A percentile compares a stretch with the other conserved stretches of the same genome.
phyloP scores from a whole-genome alignment of 2,113 vertebrate genomes.

The Caretta caretta region DNA sequence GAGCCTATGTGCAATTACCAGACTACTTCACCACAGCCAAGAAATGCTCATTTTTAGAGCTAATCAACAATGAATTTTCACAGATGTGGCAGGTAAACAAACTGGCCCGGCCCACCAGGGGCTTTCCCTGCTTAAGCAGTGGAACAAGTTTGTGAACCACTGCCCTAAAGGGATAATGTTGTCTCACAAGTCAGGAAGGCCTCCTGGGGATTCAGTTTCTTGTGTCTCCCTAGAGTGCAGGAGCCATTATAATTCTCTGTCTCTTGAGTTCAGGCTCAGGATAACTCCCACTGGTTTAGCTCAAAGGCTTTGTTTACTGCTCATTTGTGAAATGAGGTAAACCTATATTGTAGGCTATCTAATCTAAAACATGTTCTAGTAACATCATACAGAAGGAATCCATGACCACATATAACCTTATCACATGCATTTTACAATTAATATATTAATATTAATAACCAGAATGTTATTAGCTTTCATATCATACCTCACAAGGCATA shows the following conservation, averaged over 20 bases:
- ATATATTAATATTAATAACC: background rate
- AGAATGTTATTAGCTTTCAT: background rate
- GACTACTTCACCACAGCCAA: background rate
- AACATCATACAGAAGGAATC: background rate
- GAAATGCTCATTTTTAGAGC: background rate
- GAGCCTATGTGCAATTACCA: background rate
- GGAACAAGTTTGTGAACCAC: too few relatives aligned
- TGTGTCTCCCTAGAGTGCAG: background rate
- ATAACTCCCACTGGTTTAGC: background rate
- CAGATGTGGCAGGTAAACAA: too few relatives aligned
- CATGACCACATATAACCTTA: background rate
- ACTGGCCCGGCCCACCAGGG: too few relatives aligned
- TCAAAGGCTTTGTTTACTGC: background rate
- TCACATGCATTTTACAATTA: background rate
- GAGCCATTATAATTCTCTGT: background rate
- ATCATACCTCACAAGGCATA: background rate
- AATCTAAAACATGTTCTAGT: background rate
- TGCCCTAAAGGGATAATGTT: too few relatives aligned
- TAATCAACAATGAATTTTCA: background rate
- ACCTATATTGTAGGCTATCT: background rate
- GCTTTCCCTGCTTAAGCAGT: too few relatives aligned
- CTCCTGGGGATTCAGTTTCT: background rate
- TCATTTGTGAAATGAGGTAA: background rate
- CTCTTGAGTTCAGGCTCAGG: background rate
- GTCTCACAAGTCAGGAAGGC: too few relatives aligned